Evolutionary conservation across 2,797 vertebrate species (phyloP).

Genomic region (Dromococcyx pavoninus): DNA sequence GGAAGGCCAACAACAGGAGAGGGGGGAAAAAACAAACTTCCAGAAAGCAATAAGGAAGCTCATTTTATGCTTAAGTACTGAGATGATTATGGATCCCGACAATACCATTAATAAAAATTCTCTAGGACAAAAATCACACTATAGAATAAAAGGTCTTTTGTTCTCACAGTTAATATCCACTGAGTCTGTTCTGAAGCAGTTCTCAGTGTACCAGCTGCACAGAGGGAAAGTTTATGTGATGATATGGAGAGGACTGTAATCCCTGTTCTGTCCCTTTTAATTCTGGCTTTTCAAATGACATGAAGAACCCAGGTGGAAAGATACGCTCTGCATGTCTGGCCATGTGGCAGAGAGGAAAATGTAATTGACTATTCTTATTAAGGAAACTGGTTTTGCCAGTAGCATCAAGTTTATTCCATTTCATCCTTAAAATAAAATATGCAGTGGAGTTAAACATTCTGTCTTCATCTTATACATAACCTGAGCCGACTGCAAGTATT

Average conservation of each 20-base stretch:
- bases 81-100: not conserved
- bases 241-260: constrained; percentile 45
- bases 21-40: not conserved
- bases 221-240: constrained; percentile 3
- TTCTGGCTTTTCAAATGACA: constrained; percentile 51
- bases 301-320: constrained; percentile 63
- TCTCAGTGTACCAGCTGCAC: constrained; percentile 21
- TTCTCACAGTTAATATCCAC: not conserved
- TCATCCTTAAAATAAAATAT: constrained; percentile 29
- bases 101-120: not conserved
- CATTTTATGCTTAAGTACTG: not conserved
- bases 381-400: constrained; percentile 37
- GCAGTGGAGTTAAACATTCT: not conserved
- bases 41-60: not conserved
- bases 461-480: not conserved
- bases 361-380: constrained; percentile 69
- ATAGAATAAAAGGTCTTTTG: not conserved
- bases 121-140: not conserved
- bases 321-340: not conserved
- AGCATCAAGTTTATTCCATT: constrained; percentile 25
- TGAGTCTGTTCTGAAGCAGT: not conserved
- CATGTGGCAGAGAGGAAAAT: constrained; percentile 20
- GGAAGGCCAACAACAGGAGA: not conserved
- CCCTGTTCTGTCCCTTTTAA: constrained; percentile 58
- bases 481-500: not conserved